These are phyloP conservation scores for Nerophis ophidion DNA, from an alignment of 2,113 vertebrate species.

Conservation along the genomic window DNA sequence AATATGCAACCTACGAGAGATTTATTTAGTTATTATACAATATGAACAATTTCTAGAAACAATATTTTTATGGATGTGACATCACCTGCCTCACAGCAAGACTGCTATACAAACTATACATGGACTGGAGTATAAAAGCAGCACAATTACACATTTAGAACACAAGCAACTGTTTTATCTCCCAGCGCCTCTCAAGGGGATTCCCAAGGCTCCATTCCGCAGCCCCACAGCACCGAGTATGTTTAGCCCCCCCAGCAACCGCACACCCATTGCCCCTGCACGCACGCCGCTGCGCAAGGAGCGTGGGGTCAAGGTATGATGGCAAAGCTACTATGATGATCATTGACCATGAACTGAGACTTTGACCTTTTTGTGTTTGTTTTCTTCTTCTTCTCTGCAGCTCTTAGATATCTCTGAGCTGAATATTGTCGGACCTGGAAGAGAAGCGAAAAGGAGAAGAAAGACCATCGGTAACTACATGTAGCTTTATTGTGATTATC, in stretches of 20 bases:
- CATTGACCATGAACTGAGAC: neutral
- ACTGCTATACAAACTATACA: no score
- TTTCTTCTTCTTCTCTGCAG: slow-evolving; percentile 55
- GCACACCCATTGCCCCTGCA: slow-evolving; percentile 86
- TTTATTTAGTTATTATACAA: no score
- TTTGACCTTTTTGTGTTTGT: no score
- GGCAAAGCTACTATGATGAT: neutral
- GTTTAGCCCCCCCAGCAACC: slow-evolving; percentile 89
- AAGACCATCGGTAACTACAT: slow-evolving; percentile 83
- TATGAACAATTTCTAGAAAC: no score
- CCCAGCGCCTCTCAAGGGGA: slow-evolving; percentile 92
- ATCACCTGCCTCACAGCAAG: no score
- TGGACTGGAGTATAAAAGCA: no score
- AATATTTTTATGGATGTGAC: no score
- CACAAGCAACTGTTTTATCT: neutral
- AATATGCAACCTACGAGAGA: no score
- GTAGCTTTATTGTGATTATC: neutral
- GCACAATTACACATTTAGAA: no score
- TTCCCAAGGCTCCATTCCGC: slow-evolving; percentile 93
- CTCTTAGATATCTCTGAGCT: slow-evolving; percentile 90
- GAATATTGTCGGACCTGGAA: slow-evolving; percentile 86
- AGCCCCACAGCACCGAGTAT: slow-evolving; percentile 89
- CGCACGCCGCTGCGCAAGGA: slow-evolving; percentile 90
- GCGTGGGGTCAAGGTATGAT: slow-evolving; percentile 88
- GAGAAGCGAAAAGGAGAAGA: slow-evolving; percentile 93